Evolutionary conservation across 2,888 invertebrate genomes (phyloP), one percentile per base, ranked within the genome.

Genomic region (Alviniconcha strummeri): DNA sequence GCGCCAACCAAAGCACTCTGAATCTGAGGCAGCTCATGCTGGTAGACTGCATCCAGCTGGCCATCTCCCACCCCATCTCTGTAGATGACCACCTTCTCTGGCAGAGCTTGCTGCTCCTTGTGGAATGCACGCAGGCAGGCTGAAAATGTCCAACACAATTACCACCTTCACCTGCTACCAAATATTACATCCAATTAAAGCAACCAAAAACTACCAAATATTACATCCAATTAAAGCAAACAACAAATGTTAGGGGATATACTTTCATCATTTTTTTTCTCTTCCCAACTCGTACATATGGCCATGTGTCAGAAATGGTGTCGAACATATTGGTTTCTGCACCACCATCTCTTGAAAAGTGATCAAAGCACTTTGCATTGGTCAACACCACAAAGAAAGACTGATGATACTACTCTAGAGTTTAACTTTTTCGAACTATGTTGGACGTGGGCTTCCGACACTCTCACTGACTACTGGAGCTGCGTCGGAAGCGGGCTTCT

Each of bases 11-110:
- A 11, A 13, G 60, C 60, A 60, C 9, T 89, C 19, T 89, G 75
- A 78, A 93, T 87, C 88, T 93, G 93, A n/a, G 91, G 89, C 0
- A 93, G 86, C 84, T 93, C 93, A 80, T 92, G 90, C 19, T 92
- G 90, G 15, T 86, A 84, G 1, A 94, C 92, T 15, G 89, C 86
- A 0, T 87, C 85, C n/a, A 94, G 87, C 87, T 94, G 93, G 2
- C 93, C 93, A 88, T 94, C 94, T 67, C 94, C 93, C 6, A 94
- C 97, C 57, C 99, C 99, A 94, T 99, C 99, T 84, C 99, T 95
- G 94, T 96, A 98, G 57, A 99, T 95, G 17, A 99, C 95, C 55
- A 99, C 96, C 88, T 96, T 95, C 1, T 96, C 96, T 0, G 99
- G 99, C 15, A 13, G 17, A 7, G 75, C 8, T 5, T 11, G 13